Conservation (phyloP, 1,140 invertebrate species). For the Drosophila nigrodunni region DNA sequence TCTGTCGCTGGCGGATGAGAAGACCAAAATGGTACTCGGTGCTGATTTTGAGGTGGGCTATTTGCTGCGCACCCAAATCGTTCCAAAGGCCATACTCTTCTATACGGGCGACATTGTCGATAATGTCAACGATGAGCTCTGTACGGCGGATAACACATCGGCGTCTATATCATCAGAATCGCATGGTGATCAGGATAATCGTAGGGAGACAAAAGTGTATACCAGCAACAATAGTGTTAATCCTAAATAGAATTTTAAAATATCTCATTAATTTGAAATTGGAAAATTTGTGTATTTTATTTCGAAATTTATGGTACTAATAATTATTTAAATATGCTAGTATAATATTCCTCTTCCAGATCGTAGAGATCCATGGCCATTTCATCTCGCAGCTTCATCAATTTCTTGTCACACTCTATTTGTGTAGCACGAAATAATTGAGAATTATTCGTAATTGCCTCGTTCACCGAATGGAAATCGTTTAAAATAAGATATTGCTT, state of each 20-base stretch:
- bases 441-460: slow-evolving; percentile 96
- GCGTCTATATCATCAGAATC: slow-evolving; percentile 38
- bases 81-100: slow-evolving; percentile 96
- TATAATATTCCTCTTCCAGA: slow-evolving; percentile 99
- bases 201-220: neutral
- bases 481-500: slow-evolving; percentile 98
- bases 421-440: slow-evolving; percentile 95
- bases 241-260: slow-evolving; percentile 21
- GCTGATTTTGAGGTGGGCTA: slow-evolving; percentile 98
- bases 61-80: slow-evolving; percentile 95
- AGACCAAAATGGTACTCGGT: slow-evolving; percentile 84
- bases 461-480: slow-evolving; percentile 98
- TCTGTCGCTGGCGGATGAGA: slow-evolving; percentile 87
- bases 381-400: slow-evolving; percentile 96
- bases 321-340: slow-evolving; percentile 93
- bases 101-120: slow-evolving; percentile 93
- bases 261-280: slow-evolving; percentile 1
- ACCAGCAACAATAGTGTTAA: slow-evolving; percentile 14
- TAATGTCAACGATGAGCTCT: slow-evolving; percentile 50
- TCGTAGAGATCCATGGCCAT: slow-evolving; percentile 98
- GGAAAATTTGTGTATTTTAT: neutral
- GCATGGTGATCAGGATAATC: slow-evolving; percentile 27
- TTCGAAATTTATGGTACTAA: neutral
- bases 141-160: slow-evolving; percentile 34
- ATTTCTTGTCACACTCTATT: slow-evolving; percentile 96